These are phyloP conservation scores for Psammodynastes pulverulentus DNA, from an alignment of 2,113 vertebrate genomes.

Conservation along the genomic window DNA sequence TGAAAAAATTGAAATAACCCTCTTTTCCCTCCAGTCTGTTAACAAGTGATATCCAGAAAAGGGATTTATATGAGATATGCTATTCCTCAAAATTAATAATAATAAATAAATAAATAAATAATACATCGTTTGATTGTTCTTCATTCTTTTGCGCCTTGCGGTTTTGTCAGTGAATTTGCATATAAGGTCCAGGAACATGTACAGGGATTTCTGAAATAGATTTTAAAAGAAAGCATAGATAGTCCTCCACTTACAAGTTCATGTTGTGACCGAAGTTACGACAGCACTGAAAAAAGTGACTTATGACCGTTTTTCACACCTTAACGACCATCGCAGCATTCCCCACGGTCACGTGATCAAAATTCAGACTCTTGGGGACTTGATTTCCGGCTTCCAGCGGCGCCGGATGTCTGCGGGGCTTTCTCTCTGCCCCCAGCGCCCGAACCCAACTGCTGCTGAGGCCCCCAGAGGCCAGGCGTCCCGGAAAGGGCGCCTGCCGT, in stretches of 20 bases:
- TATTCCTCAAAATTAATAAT: conserved; percentile 38
- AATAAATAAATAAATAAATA: conserved; percentile 59
- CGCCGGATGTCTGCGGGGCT: too few species aligned
- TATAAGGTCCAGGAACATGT: not conserved
- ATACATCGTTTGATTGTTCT: conserved; percentile 39
- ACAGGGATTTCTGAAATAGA: not conserved
- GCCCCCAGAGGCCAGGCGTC: too few species aligned
- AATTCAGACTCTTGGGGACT: not conserved
- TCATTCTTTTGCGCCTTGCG: conserved; percentile 17
- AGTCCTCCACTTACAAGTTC: too few species aligned
- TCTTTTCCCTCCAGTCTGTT: conserved; percentile 40
- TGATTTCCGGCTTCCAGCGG: too few species aligned
- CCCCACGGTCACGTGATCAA: not conserved
- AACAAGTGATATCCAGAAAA: conserved; percentile 18
- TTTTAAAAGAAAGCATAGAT: too few species aligned
- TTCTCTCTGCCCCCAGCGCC: too few species aligned
- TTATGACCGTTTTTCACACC: not conserved
- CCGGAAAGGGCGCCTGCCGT: too few species aligned
- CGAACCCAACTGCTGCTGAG: too few species aligned
- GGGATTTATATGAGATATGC: conserved; percentile 20
- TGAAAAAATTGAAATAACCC: conserved; percentile 25
- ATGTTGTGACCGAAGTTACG: not conserved
- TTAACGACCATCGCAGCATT: not conserved
- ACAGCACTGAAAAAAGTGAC: not conserved
- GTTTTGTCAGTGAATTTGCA: not conserved